phyloP scores from a whole-genome alignment of 1,140 invertebrate genomes.

The Cydia splendana region DNA sequence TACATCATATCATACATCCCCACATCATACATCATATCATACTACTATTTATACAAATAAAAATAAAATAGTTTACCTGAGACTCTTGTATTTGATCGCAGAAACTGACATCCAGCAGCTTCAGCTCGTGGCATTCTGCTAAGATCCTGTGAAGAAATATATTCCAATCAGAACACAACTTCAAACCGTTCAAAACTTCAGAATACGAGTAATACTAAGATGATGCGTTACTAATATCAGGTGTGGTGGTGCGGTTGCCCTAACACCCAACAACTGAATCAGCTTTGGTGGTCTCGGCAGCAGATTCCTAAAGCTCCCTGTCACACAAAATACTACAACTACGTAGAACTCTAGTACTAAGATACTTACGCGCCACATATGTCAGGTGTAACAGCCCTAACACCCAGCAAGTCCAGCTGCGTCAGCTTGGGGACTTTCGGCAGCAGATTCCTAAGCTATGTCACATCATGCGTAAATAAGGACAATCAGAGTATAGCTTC shows the following conservation, averaged over 20 bases:
- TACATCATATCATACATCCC: too few relatives aligned
- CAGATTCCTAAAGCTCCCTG: too few relatives aligned
- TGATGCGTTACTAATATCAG: conserved; percentile 83
- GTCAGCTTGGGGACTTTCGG: conserved; percentile 80
- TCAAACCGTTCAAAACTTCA: too few relatives aligned
- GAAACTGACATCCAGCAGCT: conserved; percentile 92
- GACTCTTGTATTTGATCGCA: conserved; percentile 88
- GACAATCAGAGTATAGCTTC: too few relatives aligned
- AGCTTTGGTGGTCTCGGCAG: too few relatives aligned
- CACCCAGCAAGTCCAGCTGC: conserved; percentile 91
- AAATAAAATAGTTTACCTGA: conserved; percentile 76
- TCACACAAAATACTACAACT: too few relatives aligned
- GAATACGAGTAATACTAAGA: too few relatives aligned
- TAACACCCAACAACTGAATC: too few relatives aligned
- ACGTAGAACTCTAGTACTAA: too few relatives aligned
- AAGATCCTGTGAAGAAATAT: conserved; percentile 79
- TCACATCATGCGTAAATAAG: conserved; percentile 79
- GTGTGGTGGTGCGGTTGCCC: conserved; percentile 77
- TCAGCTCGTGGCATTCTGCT: conserved; percentile 83
- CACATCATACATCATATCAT: too few relatives aligned
- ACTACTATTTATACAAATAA: neutral
- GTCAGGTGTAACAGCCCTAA: conserved; percentile 81
- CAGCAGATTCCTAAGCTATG: conserved; percentile 86
- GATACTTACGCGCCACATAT: too few relatives aligned
- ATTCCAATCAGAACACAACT: neutral